Conservation (phyloP, 2,888 invertebrate species). For the Folsomia manolachei region DNA sequence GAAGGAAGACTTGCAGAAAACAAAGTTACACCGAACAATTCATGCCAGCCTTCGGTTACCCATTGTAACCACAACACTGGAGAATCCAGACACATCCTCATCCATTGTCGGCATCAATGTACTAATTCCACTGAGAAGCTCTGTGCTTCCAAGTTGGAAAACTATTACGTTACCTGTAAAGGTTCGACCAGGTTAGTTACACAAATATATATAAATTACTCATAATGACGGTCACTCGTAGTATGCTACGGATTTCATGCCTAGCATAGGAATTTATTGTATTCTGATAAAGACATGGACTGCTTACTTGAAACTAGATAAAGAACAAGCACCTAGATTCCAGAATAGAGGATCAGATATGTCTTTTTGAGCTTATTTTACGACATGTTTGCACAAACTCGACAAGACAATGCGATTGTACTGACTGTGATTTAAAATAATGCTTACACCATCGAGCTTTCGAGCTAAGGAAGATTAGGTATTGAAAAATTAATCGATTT, state of each 20-base stretch:
- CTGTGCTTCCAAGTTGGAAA: conserved; percentile 36
- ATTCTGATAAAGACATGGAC: background rate
- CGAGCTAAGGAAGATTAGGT: too few species aligned
- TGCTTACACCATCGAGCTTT: too few species aligned
- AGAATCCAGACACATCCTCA: conserved; percentile 1
- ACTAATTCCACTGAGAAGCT: conserved; percentile 30
- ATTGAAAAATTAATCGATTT: too few species aligned
- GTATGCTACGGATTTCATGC: background rate
- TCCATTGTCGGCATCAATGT: conserved; percentile 31
- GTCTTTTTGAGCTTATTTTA: too few species aligned
- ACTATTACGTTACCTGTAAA: conserved; percentile 29
- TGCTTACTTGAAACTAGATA: too few species aligned
- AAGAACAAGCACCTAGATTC: too few species aligned
- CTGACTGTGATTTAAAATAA: too few species aligned
- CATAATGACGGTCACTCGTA: too few species aligned
- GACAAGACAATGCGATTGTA: too few species aligned
- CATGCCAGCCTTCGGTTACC: background rate
- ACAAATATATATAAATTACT: too few species aligned
- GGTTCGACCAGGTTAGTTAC: conserved; percentile 17
- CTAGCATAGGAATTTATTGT: background rate
- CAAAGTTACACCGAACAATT: conserved; percentile 9
- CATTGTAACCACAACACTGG: background rate
- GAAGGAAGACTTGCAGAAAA: conserved; percentile 8
- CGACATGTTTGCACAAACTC: too few species aligned
- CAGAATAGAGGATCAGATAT: too few species aligned